Conservation (phyloP, 1,140 invertebrate species). For the Campoletis sonorensis region DNA sequence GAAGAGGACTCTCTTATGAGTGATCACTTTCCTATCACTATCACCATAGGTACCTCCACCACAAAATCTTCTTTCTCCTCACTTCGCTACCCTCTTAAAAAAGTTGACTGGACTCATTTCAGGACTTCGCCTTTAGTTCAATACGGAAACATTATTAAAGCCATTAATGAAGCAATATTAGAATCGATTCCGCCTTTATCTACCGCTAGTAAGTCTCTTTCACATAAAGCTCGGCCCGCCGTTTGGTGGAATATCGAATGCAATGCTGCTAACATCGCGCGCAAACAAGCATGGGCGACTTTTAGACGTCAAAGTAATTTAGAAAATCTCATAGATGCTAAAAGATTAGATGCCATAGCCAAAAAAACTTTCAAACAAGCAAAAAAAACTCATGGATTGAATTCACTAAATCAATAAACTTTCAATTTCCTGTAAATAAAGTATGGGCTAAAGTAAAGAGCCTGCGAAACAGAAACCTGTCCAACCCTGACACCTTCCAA, state of each 20-base stretch:
- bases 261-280: neutral
- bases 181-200: no score
- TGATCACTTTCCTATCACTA: no score
- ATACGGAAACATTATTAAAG: neutral
- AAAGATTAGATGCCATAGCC: neutral
- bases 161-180: neutral
- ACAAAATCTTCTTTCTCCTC: neutral
- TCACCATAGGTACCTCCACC: no score
- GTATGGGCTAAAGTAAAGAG: neutral
- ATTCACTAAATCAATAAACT: neutral
- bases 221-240: neutral
- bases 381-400: neutral
- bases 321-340: neutral
- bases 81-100: neutral
- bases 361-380: neutral
- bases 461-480: neutral
- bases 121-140: neutral
- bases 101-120: neutral
- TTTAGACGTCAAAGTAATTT: neutral
- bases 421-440: neutral
- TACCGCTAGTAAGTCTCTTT: neutral
- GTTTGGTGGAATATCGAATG: neutral
- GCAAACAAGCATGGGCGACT: neutral
- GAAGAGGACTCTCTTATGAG: no score
- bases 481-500: neutral